Evolutionary conservation across 2,888 invertebrate genomes (phyloP).

Genomic region (Quadroppia sp.): DNA sequence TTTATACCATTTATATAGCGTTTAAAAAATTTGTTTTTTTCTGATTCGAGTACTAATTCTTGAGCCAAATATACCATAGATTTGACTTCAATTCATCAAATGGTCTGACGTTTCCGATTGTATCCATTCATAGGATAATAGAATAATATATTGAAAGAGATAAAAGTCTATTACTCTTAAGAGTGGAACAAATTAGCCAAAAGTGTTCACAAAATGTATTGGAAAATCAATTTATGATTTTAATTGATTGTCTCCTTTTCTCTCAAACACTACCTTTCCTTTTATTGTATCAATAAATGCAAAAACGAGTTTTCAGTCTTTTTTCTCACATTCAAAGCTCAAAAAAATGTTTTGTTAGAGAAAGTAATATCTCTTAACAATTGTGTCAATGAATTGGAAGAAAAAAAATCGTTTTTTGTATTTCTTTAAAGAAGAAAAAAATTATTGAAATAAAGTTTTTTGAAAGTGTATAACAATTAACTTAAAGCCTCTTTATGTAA

Average conservation of each 20-base stretch:
- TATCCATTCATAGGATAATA: constrained; percentile 1
- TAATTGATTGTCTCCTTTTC: not conserved
- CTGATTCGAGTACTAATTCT: no score
- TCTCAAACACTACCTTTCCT: not conserved
- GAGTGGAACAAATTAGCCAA: constrained; percentile 20
- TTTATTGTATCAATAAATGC: not conserved
- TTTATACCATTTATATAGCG: no score
- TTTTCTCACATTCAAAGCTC: no score
- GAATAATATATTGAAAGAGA: not conserved
- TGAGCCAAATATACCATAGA: no score
- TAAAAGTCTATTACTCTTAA: not conserved
- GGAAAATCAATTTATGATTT: constrained; percentile 1
- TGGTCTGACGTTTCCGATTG: constrained; percentile 9
- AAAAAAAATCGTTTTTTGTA: not conserved
- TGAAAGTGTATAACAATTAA: not conserved
- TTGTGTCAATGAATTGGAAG: constrained; percentile 23
- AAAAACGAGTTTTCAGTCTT: constrained; percentile 11
- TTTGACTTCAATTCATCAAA: constrained; percentile 10
- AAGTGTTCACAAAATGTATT: constrained; percentile 16
- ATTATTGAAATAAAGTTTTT: not conserved
- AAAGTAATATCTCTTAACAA: constrained; percentile 29
- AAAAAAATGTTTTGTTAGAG: not conserved
- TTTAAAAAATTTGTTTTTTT: no score
- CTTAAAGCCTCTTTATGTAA: constrained; percentile 30
- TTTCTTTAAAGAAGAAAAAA: not conserved